Conservation (phyloP, 2,113 vertebrate genomes). For the crab-eating macaque (Macaca fascicularis) region DNA sequence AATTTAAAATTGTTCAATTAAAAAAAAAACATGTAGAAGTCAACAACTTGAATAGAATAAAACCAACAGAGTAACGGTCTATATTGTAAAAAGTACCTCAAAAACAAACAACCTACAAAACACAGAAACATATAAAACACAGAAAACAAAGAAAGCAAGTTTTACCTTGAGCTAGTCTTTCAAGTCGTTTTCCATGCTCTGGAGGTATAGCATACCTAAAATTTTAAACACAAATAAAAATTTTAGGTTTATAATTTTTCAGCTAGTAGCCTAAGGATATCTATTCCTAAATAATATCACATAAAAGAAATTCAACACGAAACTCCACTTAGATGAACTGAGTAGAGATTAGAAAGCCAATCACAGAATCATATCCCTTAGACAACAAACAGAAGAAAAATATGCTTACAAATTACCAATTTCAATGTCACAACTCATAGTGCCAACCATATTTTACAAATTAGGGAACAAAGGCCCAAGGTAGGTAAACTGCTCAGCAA, state of each 20-base stretch:
- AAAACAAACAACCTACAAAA: slow-evolving; percentile 9
- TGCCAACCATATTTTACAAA: neutral
- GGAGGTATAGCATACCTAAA: slow-evolving; percentile 97
- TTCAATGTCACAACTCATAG: neutral
- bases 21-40: neutral
- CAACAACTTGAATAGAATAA: slow-evolving; percentile 24
- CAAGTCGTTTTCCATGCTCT: slow-evolving; percentile 96
- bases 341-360: neutral
- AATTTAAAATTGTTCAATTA: neutral
- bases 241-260: slow-evolving; percentile 52
- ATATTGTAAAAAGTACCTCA: neutral
- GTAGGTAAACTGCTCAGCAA: neutral
- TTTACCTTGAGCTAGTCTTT: slow-evolving; percentile 97
- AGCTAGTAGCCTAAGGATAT: neutral
- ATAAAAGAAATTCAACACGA: neutral
- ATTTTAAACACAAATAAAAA: slow-evolving; percentile 78
- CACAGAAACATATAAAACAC: neutral
- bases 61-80: neutral
- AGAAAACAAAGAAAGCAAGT: neutral
- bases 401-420: neutral
- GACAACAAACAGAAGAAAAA: neutral
- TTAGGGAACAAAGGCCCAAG: neutral
- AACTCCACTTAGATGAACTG: neutral
- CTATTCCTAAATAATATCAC: neutral
- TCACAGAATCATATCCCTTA: neutral